Percentiles rank a stretch among this genome's conserved stretches.
Conservation (phyloP, 2,797 vertebrate genomes). For the Sebastes diploproa region DNA sequence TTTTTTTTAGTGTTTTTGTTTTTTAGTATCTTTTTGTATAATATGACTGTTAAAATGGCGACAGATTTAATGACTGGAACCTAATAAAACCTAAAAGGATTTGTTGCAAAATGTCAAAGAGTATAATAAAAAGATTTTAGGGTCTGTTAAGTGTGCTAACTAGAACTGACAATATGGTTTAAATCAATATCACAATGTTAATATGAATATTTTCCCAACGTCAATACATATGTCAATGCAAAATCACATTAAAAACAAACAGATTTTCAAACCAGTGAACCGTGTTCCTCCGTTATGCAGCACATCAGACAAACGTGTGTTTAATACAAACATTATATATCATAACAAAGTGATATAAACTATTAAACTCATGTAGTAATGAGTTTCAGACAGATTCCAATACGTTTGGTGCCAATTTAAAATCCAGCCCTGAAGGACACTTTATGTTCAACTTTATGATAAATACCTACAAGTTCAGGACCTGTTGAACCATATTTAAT, state of each 20-base stretch:
- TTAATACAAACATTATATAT: neutral
- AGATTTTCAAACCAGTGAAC: neutral
- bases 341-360: neutral
- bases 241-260: neutral
- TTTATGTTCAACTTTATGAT: constrained; percentile 22
- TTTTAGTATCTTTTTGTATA: neutral
- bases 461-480: constrained; percentile 14
- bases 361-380: constrained; percentile 21
- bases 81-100: neutral
- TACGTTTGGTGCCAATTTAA: neutral
- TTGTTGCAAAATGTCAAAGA: neutral
- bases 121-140: neutral
- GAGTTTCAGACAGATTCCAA: constrained; percentile 7
- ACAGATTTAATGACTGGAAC: neutral
- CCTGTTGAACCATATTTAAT: constrained; percentile 27
- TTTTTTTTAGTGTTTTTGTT: neutral
- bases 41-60: neutral
- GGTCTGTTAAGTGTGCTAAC: neutral
- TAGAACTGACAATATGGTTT: neutral
- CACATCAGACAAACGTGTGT: neutral
- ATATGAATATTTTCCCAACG: neutral
- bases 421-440: neutral
- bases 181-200: neutral
- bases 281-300: neutral
- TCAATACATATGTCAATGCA: neutral